These are phyloP conservation scores for Cyprinella venusta DNA, from an alignment of 2,797 vertebrate species.

Conservation along the genomic window DNA sequence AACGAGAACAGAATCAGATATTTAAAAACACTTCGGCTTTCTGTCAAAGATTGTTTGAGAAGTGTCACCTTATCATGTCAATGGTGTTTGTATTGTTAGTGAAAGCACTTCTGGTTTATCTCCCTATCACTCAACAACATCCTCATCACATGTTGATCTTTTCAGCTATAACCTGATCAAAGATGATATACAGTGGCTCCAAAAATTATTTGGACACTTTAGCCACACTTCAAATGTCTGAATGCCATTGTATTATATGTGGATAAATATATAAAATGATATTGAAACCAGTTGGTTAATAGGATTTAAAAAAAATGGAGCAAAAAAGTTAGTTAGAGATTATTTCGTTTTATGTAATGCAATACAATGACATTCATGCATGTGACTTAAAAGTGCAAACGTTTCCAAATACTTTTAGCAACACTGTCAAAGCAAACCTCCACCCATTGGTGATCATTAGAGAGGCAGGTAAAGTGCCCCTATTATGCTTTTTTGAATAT, in stretches of 20 bases:
- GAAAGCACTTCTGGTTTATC: constrained; percentile 20
- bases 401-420: not conserved
- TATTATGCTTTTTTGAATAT: not conserved
- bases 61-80: not conserved
- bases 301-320: not conserved
- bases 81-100: not conserved
- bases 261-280: not conserved
- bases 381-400: not conserved
- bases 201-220: not conserved
- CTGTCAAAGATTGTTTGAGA: not conserved
- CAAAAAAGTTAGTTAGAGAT: not conserved
- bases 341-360: not conserved
- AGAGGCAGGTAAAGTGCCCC: not conserved
- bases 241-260: not conserved
- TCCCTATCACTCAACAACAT: not conserved
- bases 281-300: not conserved
- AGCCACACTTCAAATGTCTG: not conserved
- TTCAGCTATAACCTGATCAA: not conserved
- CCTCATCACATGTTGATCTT: not conserved
- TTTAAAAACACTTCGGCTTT: not conserved
- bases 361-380: not conserved
- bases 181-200: not conserved
- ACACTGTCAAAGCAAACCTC: constrained; percentile 6
- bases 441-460: not conserved
- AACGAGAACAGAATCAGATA: constrained; percentile 14